Percentiles rank a stretch among this genome's conserved stretches.
Evolutionary conservation across 2,113 vertebrate genomes (phyloP).

Genomic region (Phalacrocorax pelagicus): DNA sequence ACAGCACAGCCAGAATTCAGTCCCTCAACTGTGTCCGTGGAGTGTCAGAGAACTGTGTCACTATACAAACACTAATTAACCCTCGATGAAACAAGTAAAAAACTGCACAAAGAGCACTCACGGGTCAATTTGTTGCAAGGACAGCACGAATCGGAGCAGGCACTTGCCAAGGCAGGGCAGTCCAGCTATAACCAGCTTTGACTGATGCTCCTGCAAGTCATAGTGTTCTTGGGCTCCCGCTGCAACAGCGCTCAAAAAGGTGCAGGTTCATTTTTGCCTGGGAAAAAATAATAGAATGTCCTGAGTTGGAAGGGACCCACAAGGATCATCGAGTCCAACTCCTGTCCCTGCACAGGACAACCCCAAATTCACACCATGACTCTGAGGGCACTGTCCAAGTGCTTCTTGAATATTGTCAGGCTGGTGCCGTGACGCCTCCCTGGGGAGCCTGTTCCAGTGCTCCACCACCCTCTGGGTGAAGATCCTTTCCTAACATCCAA

Average conservation of each 20-base stretch:
- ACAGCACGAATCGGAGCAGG: neutral
- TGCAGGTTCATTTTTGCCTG: neutral
- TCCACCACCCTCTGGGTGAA: too few relatives aligned
- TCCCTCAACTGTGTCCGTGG: neutral
- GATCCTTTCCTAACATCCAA: too few relatives aligned
- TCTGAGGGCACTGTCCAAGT: too few relatives aligned
- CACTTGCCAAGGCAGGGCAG: neutral
- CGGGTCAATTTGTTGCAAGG: neutral
- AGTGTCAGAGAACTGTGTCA: neutral
- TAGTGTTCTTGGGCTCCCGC: neutral
- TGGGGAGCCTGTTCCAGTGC: too few relatives aligned
- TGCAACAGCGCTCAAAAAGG: neutral
- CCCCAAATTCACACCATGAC: too few relatives aligned
- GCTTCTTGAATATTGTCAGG: too few relatives aligned
- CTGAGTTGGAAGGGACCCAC: too few relatives aligned
- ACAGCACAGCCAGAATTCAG: neutral
- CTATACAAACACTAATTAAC: neutral
- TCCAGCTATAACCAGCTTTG: neutral
- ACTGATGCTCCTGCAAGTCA: neutral
- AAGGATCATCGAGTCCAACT: too few relatives aligned
- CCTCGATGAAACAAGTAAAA: neutral
- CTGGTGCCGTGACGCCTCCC: too few relatives aligned
- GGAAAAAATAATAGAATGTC: too few relatives aligned
- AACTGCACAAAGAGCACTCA: neutral
- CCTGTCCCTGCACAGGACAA: too few relatives aligned